Percentiles rank a stretch among this genome's conserved stretches.
Conservation (phyloP, 1,140 invertebrate species). For the Kradibia gibbosae region DNA sequence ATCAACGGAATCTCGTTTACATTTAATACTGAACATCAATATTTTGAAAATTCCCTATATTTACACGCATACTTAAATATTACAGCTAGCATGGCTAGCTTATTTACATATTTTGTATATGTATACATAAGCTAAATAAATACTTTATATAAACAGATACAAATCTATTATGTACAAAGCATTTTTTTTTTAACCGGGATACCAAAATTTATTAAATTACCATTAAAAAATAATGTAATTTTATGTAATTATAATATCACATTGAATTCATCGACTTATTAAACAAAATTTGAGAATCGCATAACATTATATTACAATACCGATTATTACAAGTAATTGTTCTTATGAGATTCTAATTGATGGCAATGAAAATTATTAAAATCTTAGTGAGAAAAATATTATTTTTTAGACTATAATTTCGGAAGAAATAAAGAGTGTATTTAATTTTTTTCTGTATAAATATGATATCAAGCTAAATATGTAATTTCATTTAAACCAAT, state of each 20-base stretch:
- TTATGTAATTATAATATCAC: not conserved
- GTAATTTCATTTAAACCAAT: too few relatives aligned
- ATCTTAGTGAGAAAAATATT: not conserved
- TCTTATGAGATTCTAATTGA: too few relatives aligned
- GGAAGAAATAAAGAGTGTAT: not conserved
- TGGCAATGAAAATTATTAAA: not conserved
- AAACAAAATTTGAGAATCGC: not conserved
- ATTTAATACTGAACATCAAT: constrained; percentile 41
- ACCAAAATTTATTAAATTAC: not conserved
- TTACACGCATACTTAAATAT: constrained; percentile 27
- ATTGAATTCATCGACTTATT: not conserved
- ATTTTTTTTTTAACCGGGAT: not conserved
- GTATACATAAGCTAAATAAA: not conserved
- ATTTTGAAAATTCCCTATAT: constrained; percentile 27
- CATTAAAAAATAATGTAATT: not conserved
- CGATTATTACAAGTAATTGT: too few relatives aligned
- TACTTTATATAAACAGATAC: not conserved
- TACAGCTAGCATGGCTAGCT: not conserved
- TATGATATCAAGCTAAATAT: too few relatives aligned
- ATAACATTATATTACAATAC: too few relatives aligned
- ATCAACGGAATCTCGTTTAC: too few relatives aligned
- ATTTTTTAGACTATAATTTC: not conserved
- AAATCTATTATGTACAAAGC: constrained; percentile 8
- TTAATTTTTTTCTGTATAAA: too few relatives aligned
- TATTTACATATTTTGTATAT: constrained; percentile 31